Percentiles rank a stretch among this genome's conserved stretches.
Evolutionary conservation across 2,888 invertebrate species (phyloP).

Genomic region (Drosophila anceps): DNA sequence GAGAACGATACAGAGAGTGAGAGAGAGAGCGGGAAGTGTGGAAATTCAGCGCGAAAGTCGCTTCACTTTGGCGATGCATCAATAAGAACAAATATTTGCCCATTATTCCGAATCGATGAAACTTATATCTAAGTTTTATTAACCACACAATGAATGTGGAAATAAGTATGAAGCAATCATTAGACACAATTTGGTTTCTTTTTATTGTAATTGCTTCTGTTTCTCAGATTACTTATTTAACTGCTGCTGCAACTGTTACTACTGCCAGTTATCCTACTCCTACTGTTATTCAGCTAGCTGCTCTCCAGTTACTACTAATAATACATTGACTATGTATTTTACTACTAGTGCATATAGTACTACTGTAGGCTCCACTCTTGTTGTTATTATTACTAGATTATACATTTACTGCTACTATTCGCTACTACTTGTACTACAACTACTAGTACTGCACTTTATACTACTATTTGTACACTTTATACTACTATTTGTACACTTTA

Average conservation of each 20-base stretch:
- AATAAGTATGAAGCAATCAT: neutral
- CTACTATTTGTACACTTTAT: neutral
- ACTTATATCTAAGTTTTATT: slow-evolving; percentile 2
- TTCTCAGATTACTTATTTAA: neutral
- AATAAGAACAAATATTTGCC: slow-evolving; percentile 16
- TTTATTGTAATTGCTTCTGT: neutral
- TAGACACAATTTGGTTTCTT: neutral
- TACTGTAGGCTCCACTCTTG: neutral
- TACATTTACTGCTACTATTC: neutral
- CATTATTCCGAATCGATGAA: slow-evolving; percentile 9
- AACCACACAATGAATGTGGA: neutral
- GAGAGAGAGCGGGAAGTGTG: neutral
- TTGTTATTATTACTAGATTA: no score
- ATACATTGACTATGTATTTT: neutral
- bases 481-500: neutral
- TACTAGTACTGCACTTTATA: neutral
- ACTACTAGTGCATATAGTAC: neutral
- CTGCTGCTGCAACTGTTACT: neutral
- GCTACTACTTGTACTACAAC: neutral
- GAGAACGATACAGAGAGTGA: neutral
- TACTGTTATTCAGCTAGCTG: neutral
- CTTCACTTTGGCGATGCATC: slow-evolving; percentile 10
- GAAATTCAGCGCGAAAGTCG: neutral
- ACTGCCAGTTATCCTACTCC: neutral
- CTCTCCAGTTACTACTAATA: neutral